Conservation (phyloP, 2,113 vertebrate genomes). For the Isurus oxyrinchus region DNA sequence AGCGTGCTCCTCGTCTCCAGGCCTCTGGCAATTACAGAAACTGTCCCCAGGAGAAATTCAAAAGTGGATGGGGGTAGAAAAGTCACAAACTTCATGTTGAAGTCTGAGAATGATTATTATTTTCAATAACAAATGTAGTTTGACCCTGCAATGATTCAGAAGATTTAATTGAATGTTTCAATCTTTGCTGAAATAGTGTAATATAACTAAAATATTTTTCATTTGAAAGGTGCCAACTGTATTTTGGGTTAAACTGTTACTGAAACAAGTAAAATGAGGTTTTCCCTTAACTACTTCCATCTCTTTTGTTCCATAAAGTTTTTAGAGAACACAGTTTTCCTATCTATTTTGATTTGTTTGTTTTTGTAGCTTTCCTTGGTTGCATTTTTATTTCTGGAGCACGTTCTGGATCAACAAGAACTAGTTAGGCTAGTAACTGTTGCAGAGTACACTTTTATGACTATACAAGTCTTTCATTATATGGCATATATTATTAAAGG, state of each 20-base stretch:
- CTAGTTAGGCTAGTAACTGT: not conserved
- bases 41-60: not conserved
- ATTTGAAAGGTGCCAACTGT: not conserved
- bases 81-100: not conserved
- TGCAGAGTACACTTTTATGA: not conserved
- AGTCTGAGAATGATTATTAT: not conserved
- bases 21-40: not conserved
- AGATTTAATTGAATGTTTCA: not conserved
- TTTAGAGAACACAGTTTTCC: not conserved
- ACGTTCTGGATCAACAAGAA: not conserved
- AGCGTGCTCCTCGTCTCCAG: not conserved
- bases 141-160: not conserved
- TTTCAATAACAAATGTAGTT: not conserved
- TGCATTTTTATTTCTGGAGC: not conserved
- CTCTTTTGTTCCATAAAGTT: not conserved
- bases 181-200: not conserved
- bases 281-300: not conserved
- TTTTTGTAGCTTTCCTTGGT: not conserved
- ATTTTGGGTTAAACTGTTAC: not conserved
- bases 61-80: not conserved
- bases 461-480: conserved; percentile 25
- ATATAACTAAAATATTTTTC: not conserved
- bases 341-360: not conserved
- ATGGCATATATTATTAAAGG: conserved; percentile 1
- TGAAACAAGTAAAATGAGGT: not conserved